Percentiles rank a stretch among this genome's conserved stretches.
phyloP scores from a whole-genome alignment of 2,113 vertebrate species.

The Melanerpes formicivorus region DNA sequence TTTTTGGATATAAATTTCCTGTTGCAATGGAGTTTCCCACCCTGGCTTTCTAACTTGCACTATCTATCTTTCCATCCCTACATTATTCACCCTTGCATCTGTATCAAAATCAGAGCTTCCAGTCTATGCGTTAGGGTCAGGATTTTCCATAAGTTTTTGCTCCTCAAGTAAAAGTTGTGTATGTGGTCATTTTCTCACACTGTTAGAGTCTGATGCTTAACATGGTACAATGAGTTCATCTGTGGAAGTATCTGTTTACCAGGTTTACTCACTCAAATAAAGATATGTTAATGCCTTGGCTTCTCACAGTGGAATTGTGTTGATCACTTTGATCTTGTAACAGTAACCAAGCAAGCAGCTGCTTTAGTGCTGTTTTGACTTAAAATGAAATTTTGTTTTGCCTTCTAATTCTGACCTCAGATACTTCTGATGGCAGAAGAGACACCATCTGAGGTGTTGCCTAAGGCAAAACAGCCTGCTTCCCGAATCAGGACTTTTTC shows the following conservation, averaged over 20 bases:
- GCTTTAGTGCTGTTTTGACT: background rate
- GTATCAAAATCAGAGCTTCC: background rate
- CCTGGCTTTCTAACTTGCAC: background rate
- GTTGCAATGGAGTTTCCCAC: background rate
- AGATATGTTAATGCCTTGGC: background rate
- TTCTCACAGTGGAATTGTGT: background rate
- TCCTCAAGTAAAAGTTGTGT: background rate
- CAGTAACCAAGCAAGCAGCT: background rate
- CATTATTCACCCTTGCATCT: background rate
- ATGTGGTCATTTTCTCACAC: background rate
- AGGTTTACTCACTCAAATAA: background rate
- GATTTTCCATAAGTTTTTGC: background rate
- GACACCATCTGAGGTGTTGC: no score
- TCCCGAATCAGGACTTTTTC: no score
- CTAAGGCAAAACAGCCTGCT: no score
- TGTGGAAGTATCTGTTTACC: background rate
- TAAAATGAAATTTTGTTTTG: background rate
- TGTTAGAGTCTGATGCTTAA: background rate
- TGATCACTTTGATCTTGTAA: background rate
- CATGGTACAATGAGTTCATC: background rate
- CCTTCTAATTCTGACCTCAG: background rate
- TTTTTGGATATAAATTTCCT: background rate
- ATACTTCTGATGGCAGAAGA: background rate
- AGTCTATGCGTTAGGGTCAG: rapidly evolving
- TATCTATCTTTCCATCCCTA: background rate